Evolutionary conservation across 2,888 invertebrate species (phyloP).

Genomic region (Stenchaetothrips biformis): DNA sequence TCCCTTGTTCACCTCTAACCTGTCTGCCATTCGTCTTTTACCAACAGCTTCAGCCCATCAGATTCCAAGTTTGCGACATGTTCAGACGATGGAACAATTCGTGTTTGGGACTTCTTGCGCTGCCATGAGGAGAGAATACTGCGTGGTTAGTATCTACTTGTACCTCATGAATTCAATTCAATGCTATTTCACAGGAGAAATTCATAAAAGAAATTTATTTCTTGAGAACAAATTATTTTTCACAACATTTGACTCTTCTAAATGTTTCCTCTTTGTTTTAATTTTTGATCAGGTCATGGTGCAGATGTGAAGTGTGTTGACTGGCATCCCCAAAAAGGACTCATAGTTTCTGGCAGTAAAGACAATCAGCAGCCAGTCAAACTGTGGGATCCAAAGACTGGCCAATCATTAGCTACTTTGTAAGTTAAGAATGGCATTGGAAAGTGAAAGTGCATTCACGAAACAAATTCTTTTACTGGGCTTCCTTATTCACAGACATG

Average conservation of each 20-base stretch:
- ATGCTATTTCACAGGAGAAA: background rate
- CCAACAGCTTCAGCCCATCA: slow-evolving; percentile 90
- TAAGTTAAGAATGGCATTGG: slow-evolving; percentile 49
- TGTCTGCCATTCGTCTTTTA: slow-evolving; percentile 31
- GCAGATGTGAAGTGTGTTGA: slow-evolving; percentile 99
- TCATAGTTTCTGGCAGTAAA: slow-evolving; percentile 97
- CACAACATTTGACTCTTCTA: slow-evolving; percentile 35
- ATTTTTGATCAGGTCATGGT: slow-evolving; percentile 70
- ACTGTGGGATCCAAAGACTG: slow-evolving; percentile 97
- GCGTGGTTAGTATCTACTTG: slow-evolving; percentile 54
- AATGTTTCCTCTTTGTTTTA: slow-evolving; percentile 31
- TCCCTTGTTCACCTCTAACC: background rate
- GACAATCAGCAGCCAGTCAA: slow-evolving; percentile 99
- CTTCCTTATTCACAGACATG: slow-evolving; percentile 61
- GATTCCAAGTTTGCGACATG: slow-evolving; percentile 98
- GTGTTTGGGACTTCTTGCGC: slow-evolving; percentile 98
- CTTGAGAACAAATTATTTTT: slow-evolving; percentile 35
- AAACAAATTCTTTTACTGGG: background rate
- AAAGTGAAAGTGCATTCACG: background rate
- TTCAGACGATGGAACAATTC: slow-evolving; percentile 97
- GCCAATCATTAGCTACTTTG: slow-evolving; percentile 90
- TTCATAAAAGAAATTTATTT: slow-evolving; percentile 14
- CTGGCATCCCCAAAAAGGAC: slow-evolving; percentile 98
- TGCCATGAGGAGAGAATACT: slow-evolving; percentile 93
- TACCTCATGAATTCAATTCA: background rate